Conservation (phyloP, 1,140 invertebrate genomes). For the Babylonia areolata region DNA sequence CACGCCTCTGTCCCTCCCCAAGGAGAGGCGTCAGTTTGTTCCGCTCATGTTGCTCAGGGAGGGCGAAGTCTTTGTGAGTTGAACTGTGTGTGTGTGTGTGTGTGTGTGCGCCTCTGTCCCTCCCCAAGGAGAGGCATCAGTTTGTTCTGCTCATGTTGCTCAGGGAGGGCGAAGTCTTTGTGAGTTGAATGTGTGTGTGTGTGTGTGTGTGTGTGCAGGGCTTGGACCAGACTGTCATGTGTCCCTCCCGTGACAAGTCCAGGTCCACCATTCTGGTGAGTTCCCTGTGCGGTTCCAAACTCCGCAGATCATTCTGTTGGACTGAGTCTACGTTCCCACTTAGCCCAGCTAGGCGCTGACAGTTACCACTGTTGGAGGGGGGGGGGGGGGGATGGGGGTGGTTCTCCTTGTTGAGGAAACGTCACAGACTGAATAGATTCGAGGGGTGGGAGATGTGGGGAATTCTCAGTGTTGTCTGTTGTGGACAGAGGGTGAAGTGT, state of each 20-base stretch:
- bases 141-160: not conserved
- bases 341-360: too few species aligned
- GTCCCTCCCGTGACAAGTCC: not conserved
- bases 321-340: too few species aligned
- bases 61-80: slow-evolving; percentile 14
- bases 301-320: too few species aligned
- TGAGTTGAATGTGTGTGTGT: not conserved
- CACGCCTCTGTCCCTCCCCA: not conserved
- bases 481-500: too few species aligned
- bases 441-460: too few species aligned
- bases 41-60: not conserved
- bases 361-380: too few species aligned
- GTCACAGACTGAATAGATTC: too few species aligned
- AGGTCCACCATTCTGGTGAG: not conserved
- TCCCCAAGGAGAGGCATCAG: not conserved
- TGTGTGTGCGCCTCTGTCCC: not conserved
- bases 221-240: not conserved
- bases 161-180: slow-evolving; percentile 2
- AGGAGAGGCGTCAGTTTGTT: not conserved
- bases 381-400: too few species aligned
- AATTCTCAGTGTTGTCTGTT: too few species aligned
- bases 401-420: too few species aligned
- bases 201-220: slow-evolving; percentile 20
- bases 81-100: slow-evolving; percentile 4
- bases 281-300: too few species aligned